phyloP scores from a whole-genome alignment of 2,113 vertebrate species.

The Anoura caudifer region DNA sequence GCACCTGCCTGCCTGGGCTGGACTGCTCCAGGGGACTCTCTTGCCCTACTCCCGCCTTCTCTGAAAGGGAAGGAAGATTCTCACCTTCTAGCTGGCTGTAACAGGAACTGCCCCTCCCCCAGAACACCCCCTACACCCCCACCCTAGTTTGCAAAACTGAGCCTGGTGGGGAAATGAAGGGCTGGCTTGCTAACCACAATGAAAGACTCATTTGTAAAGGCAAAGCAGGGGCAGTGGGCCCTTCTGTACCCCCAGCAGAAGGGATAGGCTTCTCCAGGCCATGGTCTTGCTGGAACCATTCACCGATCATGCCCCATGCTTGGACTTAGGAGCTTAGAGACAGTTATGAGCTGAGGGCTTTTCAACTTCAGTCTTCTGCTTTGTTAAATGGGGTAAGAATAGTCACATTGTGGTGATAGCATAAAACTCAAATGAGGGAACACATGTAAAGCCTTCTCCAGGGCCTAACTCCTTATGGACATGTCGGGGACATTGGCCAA shows the following conservation, averaged over 20 bases:
- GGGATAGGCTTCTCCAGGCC: neutral
- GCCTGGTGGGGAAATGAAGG: conserved; percentile 64
- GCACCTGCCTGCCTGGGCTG: neutral
- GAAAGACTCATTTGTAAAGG: conserved; percentile 69
- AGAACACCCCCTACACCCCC: neutral
- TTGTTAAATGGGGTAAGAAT: neutral
- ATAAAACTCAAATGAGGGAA: neutral
- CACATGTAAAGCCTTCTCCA: neutral
- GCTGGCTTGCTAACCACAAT: conserved; percentile 50
- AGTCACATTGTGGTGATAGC: fast-evolving
- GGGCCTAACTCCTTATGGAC: neutral
- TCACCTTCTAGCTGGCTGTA: conserved; percentile 17
- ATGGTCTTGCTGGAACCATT: neutral
- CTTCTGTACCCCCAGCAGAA: neutral
- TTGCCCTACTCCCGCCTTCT: neutral
- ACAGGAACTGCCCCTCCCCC: conserved; percentile 54
- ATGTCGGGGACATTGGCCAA: fast-evolving
- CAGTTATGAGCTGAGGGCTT: fast-evolving
- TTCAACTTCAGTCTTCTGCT: neutral
- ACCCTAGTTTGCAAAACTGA: conserved; percentile 68
- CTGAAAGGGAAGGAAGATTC: conserved; percentile 42
- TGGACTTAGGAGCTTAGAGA: neutral
- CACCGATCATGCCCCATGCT: fast-evolving
- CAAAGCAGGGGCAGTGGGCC: neutral
- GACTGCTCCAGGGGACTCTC: neutral